Evolutionary conservation across 2,113 vertebrate species (phyloP), one percentile per base, ranked within the genome.

Genomic region (Hiodon alosoides): DNA sequence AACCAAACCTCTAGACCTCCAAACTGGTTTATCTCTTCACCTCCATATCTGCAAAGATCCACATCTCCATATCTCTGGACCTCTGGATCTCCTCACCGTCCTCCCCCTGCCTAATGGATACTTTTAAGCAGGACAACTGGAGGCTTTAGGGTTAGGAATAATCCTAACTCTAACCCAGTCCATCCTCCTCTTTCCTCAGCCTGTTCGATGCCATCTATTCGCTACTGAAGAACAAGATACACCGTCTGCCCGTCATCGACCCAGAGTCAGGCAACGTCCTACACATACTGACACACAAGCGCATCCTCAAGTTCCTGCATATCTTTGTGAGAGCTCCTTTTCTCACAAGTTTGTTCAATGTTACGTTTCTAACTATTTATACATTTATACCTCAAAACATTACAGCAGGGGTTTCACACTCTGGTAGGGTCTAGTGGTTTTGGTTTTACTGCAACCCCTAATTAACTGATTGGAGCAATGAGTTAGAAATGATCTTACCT

Each of bases 261-360:
- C 96, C 96, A 0, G n/a, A 87, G 77, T 96, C 97, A 0, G 97
- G 97, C 4, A 91, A 95, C 0, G 94, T 97, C 78, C 88, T 99
- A 51, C 93, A 97, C 83, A 97, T 98, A 79, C 90, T 99, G 70
- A 98, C 97, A 0, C 97, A 99, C 87, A 99, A 99, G 74, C 89
- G 97, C 48, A 94, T 99, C 81, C 93, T 99, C 78, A 98, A 97
- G 86, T 98, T 98, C 85, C 93, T 99, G 57, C 92, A 96, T 73
- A 91, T 98, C 81, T 98, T 98, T 70, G 91, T 91, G 76, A 91
- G 91, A 57, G 31, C 48, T 53, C 5, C 17, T 50, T 17, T 54
- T n/a, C 7, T 52, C 52, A 5, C 51, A 9, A 5, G 7, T 48
- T 6, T 51, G 4, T 53, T 47, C 46, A 7, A 11, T 16, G 10